Base-by-base conservation (phyloP, 2,113 vertebrate genomes). In the Rhabdomys dilectus region DNA sequence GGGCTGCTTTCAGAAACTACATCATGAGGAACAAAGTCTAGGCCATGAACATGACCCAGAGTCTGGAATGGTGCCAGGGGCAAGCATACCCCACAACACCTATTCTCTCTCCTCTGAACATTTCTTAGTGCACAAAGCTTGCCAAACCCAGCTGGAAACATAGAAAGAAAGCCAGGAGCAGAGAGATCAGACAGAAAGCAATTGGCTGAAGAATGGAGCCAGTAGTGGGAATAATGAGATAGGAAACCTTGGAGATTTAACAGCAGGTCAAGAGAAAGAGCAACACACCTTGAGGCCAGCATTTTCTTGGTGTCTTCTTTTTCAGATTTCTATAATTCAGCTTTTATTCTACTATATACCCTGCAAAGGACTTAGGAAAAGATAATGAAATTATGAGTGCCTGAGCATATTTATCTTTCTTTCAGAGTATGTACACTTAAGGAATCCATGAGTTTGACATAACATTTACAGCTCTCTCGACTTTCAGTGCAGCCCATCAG, bases 351-450 rank as follows among this genome's bases (percentile, higher is more conserved):
- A 64, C 51, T 80, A 48, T 76, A 0, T 42, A 19, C n/a, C 16
- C 76, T 60, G 29, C 22, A 90, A 56, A 56, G 0, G 31, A 42
- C 76, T 77, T 53, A 80, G 29, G 26, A 7, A 36, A 87, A 77
- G 11, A 53, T 92, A 96, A 85, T 56, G 34, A 88, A 88, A 73
- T 58, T 88, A 91, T 45, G 39, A 95, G 24, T 1, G 1, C 6
- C 26, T 53, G 53, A 82, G 85, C 87, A 91, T 53, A 88, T 70
- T 94, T 94, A 88, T 6, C 17, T 95, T 89, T 6, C 76, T 92
- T 70, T 82, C n/a, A 75, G 89, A 84, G 29, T 31, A 48, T 24
- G 36, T 45, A 13, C 15, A 26, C 39, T 72, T 86, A 62, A 93
- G 26, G 10, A 76, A 91, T 84, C 89, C 87, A 12, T 66, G 89